Conservation (phyloP, 2,797 vertebrate species). For the Pangasius mekongensis region DNA sequence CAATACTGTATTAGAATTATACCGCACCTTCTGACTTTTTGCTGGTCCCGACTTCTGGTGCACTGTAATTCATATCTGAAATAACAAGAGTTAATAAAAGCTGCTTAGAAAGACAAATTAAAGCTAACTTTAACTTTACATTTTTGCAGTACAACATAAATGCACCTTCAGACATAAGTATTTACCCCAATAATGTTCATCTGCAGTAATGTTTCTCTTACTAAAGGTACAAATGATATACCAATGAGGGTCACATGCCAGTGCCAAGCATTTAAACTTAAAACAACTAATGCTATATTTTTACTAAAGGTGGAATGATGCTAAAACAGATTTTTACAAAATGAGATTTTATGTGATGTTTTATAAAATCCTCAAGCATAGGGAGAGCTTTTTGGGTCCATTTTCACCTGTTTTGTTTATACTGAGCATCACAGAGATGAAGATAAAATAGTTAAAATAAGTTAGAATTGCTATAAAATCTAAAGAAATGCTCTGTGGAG, state of each 20-base stretch:
- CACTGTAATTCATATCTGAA: neutral
- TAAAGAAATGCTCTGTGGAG: neutral
- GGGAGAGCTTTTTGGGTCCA: neutral
- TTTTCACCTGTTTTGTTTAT: neutral
- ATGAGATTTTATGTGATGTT: too few species aligned
- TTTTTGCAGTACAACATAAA: neutral
- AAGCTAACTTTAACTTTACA: neutral
- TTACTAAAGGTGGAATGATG: neutral
- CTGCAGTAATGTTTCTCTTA: neutral
- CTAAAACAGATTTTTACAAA: neutral
- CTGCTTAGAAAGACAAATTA: neutral
- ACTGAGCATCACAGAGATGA: neutral
- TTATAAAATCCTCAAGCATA: neutral
- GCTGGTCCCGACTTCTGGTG: conserved; percentile 32
- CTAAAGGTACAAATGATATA: neutral
- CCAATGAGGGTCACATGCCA: neutral
- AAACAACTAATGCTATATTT: neutral
- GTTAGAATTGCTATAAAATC: neutral
- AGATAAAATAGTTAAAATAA: neutral
- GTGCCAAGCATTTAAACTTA: neutral
- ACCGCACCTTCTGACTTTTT: conserved; percentile 45
- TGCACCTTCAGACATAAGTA: neutral
- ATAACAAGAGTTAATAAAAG: neutral
- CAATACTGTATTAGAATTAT: neutral
- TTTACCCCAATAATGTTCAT: neutral